Evolutionary conservation across 2,797 vertebrate species (phyloP).

Genomic region (Sebastes hubbsi): DNA sequence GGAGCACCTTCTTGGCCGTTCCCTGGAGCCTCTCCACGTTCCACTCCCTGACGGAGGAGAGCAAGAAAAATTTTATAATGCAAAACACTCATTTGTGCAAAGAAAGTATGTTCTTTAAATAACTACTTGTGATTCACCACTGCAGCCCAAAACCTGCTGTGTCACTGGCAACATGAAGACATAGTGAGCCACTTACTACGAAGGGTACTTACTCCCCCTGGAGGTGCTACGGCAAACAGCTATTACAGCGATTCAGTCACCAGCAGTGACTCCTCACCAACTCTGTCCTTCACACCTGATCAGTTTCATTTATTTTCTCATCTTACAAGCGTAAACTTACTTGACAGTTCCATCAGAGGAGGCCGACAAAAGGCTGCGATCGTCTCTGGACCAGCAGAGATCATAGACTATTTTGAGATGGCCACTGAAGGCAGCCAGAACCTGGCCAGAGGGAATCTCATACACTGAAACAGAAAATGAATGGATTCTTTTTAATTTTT

Average conservation of each 20-base stretch:
- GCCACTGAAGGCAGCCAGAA: slow-evolving; percentile 90
- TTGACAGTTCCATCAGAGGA: slow-evolving; percentile 97
- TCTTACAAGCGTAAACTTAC: slow-evolving; percentile 68
- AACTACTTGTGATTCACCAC: background rate
- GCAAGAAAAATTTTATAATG: background rate
- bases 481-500: background rate
- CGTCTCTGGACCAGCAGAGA: slow-evolving; percentile 95
- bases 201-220: slow-evolving; percentile 20
- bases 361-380: slow-evolving; percentile 88
- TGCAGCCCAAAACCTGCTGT: background rate
- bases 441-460: slow-evolving; percentile 94
- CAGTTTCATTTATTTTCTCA: background rate
- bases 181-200: background rate
- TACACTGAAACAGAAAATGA: slow-evolving; percentile 84
- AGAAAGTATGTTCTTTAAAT: background rate
- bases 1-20: slow-evolving; percentile 89
- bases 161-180: background rate
- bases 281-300: background rate
- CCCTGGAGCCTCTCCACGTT: slow-evolving; percentile 83
- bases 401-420: slow-evolving; percentile 97
- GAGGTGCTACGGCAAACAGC: slow-evolving; percentile 10
- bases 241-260: background rate
- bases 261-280: background rate
- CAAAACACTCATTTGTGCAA: background rate
- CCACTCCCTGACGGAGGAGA: slow-evolving; percentile 87